phyloP scores from a whole-genome alignment of 2,888 invertebrate genomes.

The Hemicrepidius hirtus region DNA sequence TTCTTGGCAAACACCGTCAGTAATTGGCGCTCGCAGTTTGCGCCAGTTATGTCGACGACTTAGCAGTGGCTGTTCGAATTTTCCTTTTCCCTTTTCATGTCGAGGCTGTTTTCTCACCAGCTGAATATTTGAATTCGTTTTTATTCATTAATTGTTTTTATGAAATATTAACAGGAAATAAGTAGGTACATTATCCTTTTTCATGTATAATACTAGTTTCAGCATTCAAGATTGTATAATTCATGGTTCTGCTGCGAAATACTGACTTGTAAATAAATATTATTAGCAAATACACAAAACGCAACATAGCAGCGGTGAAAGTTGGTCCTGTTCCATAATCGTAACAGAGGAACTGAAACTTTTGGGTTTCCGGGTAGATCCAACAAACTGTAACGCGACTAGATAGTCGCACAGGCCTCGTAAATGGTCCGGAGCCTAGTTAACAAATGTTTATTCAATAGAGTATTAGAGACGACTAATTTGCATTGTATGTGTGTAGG shows the following conservation, averaged over 20 bases:
- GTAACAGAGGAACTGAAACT: not conserved
- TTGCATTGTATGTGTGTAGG: constrained; percentile 30
- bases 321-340: not conserved
- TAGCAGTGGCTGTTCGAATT: too few species aligned
- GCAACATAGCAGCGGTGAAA: not conserved
- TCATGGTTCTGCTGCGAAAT: not conserved
- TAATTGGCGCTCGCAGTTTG: too few species aligned
- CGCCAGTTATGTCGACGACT: too few species aligned
- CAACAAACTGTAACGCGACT: constrained; percentile 12
- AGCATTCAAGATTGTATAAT: too few species aligned
- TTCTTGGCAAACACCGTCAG: too few species aligned
- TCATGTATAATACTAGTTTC: too few species aligned
- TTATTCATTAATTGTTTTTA: too few species aligned
- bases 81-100: too few species aligned
- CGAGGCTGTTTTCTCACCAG: too few species aligned
- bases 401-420: constrained; percentile 22
- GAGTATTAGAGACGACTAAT: constrained; percentile 27
- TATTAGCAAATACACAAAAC: not conserved
- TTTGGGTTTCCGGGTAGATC: constrained; percentile 23
- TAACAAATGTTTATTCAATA: constrained; percentile 35
- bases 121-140: too few species aligned
- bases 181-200: too few species aligned
- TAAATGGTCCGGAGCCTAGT: constrained; percentile 27
- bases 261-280: not conserved
- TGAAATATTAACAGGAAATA: too few species aligned